A percentile compares a stretch with the other conserved stretches of the same genome.
Conservation (phyloP, 2,113 vertebrate genomes). For the Silurus glanis region DNA sequence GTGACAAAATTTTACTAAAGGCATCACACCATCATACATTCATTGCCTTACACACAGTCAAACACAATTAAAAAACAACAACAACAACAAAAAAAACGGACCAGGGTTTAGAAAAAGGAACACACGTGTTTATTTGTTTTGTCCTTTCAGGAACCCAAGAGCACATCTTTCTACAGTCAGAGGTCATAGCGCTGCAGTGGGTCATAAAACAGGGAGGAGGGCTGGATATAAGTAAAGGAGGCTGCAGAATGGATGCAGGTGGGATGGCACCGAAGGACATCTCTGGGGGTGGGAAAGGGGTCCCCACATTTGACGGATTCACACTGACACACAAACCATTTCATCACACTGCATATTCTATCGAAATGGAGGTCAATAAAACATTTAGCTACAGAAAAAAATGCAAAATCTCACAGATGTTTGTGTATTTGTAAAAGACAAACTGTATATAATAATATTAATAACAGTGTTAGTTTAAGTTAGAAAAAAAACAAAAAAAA, state of each 20-base stretch:
- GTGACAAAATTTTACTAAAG: constrained; percentile 69
- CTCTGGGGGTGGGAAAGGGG: background rate
- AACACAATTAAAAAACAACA: constrained; percentile 21
- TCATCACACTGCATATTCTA: constrained; percentile 6
- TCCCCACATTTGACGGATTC: constrained; percentile 9
- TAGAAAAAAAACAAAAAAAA: constrained; percentile 28
- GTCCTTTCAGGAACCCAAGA: constrained; percentile 64
- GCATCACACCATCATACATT: constrained; percentile 61
- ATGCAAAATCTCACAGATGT: constrained; percentile 32
- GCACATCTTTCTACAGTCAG: constrained; percentile 79
- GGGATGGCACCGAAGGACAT: constrained; percentile 33
- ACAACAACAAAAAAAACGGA: constrained; percentile 35
- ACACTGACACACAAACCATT: constrained; percentile 30
- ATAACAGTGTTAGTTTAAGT: constrained; percentile 61
- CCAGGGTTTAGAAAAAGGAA: constrained; percentile 67
- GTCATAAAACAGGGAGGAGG: constrained; percentile 43
- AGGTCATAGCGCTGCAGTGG: constrained; percentile 84
- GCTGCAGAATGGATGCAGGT: constrained; percentile 22
- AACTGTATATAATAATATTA: constrained; percentile 37
- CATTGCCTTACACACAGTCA: background rate
- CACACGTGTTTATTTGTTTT: constrained; percentile 71
- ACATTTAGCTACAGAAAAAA: constrained; percentile 41
- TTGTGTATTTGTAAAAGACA: constrained; percentile 58
- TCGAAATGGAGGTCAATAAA: background rate
- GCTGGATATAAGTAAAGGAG: constrained; percentile 48